Base-by-base conservation (phyloP, 2,797 vertebrate species). In the Crocodylus rhombifer region DNA sequence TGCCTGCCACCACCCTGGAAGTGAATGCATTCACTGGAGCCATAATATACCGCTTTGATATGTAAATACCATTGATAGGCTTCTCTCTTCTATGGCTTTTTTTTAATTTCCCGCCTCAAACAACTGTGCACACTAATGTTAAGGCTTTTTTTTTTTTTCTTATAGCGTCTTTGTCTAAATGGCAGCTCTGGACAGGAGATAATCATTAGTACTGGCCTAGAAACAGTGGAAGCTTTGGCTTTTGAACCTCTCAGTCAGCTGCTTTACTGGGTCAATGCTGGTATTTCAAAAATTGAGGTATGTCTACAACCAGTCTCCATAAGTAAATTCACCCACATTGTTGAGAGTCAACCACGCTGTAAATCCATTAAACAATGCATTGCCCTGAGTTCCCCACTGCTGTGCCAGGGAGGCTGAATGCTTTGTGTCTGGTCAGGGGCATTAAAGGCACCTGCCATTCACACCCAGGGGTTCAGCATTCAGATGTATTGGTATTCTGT, bases 261-360 rank as follows among this genome's bases (percentile, higher is more conserved):
- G 92, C 98, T 99, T 2, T 99, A 99, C 97, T 99, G 99, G 99
- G 99, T 99, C 56, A 99, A 99, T 1, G 99, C 99, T 0, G 99
- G 99, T 76, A 98, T 99, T 4, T 99, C 99, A 94, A 99, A 99
- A 98, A 99, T 99, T 1, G 99, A 99, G 99, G 99, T 99, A 98
- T 0, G 63, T 58, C 25, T 58, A 0, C 7, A 75, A 21, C 79
- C 42, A 14, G 55, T 18, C 26, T 8, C 12, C 2, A 0, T 73
- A 28, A 51, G 42, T 21, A 23, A 30, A 33, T 0, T 0, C 5
- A 20, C 4, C 30, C 28, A 17, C 3, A 25, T 62, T 51, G 69
- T 23, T 73, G 14, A 15, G 36, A 25, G 36, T 42, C 51, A 8
- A 26, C 14, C 36, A 51, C 21, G 23, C 36, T 23, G 15, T 51